Base-by-base conservation (phyloP, 2,888 invertebrate species). In the Zhengitettix transpicula region DNA sequence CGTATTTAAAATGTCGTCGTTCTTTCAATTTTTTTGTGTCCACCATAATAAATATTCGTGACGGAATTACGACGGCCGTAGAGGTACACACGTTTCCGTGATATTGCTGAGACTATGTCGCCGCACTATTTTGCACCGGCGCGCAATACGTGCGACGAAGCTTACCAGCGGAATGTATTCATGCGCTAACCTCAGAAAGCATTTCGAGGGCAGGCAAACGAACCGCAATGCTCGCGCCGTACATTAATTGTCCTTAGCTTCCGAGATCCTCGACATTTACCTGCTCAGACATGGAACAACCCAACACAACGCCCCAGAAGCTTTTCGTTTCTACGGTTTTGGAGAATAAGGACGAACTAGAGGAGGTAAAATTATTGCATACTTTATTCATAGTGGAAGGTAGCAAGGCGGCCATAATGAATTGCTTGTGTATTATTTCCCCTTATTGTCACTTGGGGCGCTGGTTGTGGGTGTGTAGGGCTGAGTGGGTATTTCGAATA, bases 241-340 rank as follows among this genome's bases (percentile, higher is more conserved):
- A 58, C 60, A 60, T 47, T 59, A 64, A 59, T 59, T 62, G 57
- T 63, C 61, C 63, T 56, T 62, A 63, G 61, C 52, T 57, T 56
- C 55, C 60, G 60, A 61, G 60, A 58, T 56, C 57, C 57, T 28
- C 61, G 61, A 59, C 58, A 58, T 58, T 63, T 60, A 63, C 59
- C 62, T 61, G 44, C 53, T 58, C 60, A 64, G 64, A 63, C 59
- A 66, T 66, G 66, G 66, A 66, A 60, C 64, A 60, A 52, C 63
- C 56, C 58, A 65, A 63, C 72, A 66, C 71, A 65, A 70, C 71
- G 65, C 67, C 71, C 66, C 85, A 86, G 71, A 87, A 85, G 78
- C 80, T 90, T 77, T 88, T 89, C 78, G 78, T 83, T 78, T 85
- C 84, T 74, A 83, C 86, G 72, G 81, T 83, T 72, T 85, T 69